Evolutionary conservation across 2,113 vertebrate species (phyloP), one percentile per base, ranked within the genome.

Genomic region (Nothoprocta perdicaria): DNA sequence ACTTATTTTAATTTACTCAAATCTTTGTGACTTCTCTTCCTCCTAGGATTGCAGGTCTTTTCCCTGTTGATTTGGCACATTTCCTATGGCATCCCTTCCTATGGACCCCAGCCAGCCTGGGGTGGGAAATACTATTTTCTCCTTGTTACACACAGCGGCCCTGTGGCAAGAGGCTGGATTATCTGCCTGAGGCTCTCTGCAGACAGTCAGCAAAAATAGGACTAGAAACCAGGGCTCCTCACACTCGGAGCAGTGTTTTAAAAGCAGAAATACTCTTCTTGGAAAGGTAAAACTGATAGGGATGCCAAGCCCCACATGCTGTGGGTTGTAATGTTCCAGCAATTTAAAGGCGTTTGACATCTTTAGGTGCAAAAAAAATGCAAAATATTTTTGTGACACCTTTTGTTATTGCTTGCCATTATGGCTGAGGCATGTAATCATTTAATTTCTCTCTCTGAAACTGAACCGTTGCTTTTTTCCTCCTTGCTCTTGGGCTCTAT

Each of bases 361-460:
- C 24, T 45, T 81, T 29, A 90, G 77, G 62, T 90, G 75, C 3
- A 63, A 78, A 69, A 31, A 63, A 78, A 69, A 31, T 71, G 14
- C 3, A 2, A 74, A 66, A n/a, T 40, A 12, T 58, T 94, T 89
- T 78, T 87, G 55, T 73, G 76, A 57, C 0, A 9, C 46, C 80
- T n/a, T 45, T 22, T 73, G 14, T 3, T 33, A 17, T 48, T 84
- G 26, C 50, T 84, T 40, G 22, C 80, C 26, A 24, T 23, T 43
- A 16, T 63, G 38, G 38, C 75, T 63, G 62, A 48, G 58, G 31
- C 21, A n/a, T 46, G 72, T 0, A 91, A 82, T 40, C 1, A 55
- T 58, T 80, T 76, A 62, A 87, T 89, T 92, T 77, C 26, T 87
- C 85, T 75, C n/a, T 27, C 68, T 55, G 72, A 75, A 90, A 69